A percentile compares a stretch with the other conserved stretches of the same genome.
Conservation (phyloP, 2,888 invertebrate species). For the Zaprionus bogoriensis region DNA sequence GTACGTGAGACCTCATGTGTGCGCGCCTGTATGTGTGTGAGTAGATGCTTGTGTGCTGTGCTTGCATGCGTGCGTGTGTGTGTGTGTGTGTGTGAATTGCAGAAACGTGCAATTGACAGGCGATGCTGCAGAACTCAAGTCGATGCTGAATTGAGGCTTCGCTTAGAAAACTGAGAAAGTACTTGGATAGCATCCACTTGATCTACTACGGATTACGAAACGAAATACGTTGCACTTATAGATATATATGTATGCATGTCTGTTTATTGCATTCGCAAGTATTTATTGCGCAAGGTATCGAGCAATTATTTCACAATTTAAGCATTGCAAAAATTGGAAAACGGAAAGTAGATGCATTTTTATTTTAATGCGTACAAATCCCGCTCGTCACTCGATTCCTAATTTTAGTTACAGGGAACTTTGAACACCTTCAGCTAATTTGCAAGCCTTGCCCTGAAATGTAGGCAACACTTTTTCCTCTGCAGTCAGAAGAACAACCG, state of each 20-base stretch:
- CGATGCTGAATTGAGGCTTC: constrained; percentile 3
- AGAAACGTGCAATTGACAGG: constrained; percentile 37
- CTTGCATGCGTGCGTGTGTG: neutral
- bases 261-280: no score
- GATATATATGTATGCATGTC: neutral
- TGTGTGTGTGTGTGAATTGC: constrained; percentile 25
- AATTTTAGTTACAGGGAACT: no score
- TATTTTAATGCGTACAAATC: no score
- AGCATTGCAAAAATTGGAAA: no score
- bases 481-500: neutral
- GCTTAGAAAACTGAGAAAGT: neutral
- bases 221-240: neutral
- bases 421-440: neutral
- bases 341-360: no score
- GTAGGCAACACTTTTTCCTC: constrained; percentile 13
- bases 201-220: neutral
- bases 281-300: no score
- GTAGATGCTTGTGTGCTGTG: no score
- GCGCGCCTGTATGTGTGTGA: neutral
- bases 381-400: no score
- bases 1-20: neutral
- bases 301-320: no score
- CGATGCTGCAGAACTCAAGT: constrained; percentile 18
- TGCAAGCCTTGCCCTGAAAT: constrained; percentile 20
- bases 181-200: neutral